A percentile compares a stretch with the other conserved stretches of the same genome.
These are phyloP conservation scores for Arrhamphus sclerolepis DNA, from an alignment of 2,797 vertebrate species.

Conservation along the genomic window DNA sequence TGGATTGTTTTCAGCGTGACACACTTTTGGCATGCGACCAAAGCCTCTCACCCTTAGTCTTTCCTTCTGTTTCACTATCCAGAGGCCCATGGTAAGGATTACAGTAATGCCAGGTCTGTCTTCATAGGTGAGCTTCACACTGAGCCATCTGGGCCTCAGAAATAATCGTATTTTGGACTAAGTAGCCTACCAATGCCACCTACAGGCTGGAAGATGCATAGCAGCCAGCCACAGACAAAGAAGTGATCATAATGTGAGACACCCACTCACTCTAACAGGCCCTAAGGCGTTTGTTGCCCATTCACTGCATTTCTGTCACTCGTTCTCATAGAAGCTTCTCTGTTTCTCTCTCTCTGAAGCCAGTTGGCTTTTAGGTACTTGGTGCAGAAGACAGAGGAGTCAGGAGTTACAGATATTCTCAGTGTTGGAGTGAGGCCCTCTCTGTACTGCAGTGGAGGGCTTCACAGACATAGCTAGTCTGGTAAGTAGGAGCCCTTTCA, in stretches of 20 bases:
- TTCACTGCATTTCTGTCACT: slow-evolving; percentile 21
- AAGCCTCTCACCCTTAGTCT: slow-evolving; percentile 53
- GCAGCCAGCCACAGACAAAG: slow-evolving; percentile 37
- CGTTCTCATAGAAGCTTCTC: slow-evolving; percentile 25
- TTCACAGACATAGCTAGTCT: slow-evolving; percentile 80
- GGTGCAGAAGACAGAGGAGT: slow-evolving; percentile 61
- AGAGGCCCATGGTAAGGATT: slow-evolving; percentile 74
- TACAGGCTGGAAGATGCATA: slow-evolving; percentile 29
- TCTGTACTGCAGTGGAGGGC: slow-evolving; percentile 87
- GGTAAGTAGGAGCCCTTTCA: slow-evolving; percentile 64
- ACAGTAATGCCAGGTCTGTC: slow-evolving; percentile 75
- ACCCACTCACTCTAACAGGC: slow-evolving; percentile 18
- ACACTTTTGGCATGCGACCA: slow-evolving; percentile 68
- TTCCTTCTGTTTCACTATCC: slow-evolving; percentile 61
- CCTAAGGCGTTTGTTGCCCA: slow-evolving; percentile 30
- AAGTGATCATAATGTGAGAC: slow-evolving; percentile 1
- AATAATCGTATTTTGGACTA: slow-evolving; percentile 38
- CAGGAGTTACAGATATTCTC: slow-evolving; percentile 50
- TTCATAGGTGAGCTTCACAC: slow-evolving; percentile 74
- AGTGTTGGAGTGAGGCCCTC: slow-evolving; percentile 79
- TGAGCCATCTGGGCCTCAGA: slow-evolving; percentile 75
- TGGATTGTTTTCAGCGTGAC: slow-evolving; percentile 55
- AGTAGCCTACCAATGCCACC: slow-evolving; percentile 41
- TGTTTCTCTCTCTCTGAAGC: slow-evolving; percentile 36
- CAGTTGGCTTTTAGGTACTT: slow-evolving; percentile 43